These are phyloP conservation scores for Cossypha heuglini DNA, from an alignment of 2,797 vertebrate species.

Conservation along the genomic window DNA sequence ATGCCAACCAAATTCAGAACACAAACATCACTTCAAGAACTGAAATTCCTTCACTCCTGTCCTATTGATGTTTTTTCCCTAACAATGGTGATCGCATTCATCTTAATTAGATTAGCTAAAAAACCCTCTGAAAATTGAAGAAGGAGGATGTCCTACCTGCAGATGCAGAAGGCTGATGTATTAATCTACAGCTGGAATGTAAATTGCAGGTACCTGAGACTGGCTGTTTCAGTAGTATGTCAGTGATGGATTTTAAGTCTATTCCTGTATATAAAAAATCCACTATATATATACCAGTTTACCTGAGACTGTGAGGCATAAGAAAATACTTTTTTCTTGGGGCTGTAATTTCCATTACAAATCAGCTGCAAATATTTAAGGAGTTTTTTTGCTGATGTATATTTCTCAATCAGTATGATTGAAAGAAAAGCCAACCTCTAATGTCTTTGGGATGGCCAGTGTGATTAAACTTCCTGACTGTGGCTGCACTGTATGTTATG, in stretches of 20 bases:
- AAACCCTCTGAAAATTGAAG: not conserved
- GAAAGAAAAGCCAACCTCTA: not conserved
- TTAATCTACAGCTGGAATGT: not conserved
- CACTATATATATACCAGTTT: not conserved
- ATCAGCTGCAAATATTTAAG: conserved; percentile 18
- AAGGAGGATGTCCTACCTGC: not conserved
- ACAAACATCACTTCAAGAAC: not conserved
- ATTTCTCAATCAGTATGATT: not conserved
- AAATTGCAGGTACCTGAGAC: not conserved
- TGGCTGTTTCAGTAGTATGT: not conserved
- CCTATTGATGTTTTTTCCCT: not conserved
- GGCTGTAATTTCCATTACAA: conserved; percentile 26
- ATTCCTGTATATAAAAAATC: not conserved
- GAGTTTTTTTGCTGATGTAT: not conserved
- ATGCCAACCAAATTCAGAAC: not conserved
- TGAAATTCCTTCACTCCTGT: not conserved
- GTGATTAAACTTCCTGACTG: not conserved
- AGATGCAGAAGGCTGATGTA: not conserved
- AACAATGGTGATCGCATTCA: not conserved
- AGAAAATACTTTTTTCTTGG: not conserved
- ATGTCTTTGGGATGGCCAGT: not conserved
- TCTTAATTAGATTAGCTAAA: not conserved
- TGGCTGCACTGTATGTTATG: not conserved
- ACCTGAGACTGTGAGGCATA: not conserved
- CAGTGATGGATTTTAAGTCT: not conserved